Conservation (phyloP, 2,113 vertebrate species). For the Megaptera novaeangliae region DNA sequence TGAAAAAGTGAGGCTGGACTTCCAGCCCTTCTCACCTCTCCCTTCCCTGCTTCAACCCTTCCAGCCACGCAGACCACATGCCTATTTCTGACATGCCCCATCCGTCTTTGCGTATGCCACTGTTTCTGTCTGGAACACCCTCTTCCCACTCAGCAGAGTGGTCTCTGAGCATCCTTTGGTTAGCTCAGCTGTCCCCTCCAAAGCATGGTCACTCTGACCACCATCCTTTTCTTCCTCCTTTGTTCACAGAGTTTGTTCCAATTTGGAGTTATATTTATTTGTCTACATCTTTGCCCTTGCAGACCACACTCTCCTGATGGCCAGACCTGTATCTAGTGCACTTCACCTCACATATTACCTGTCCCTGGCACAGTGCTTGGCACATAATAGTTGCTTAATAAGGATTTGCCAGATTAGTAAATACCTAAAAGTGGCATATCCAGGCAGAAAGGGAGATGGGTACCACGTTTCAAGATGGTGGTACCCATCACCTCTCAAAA, state of each 20-base stretch:
- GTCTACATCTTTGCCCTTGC: background rate
- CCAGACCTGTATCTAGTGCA: accelerated
- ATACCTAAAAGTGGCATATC: background rate
- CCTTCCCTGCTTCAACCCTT: background rate
- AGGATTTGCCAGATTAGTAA: background rate
- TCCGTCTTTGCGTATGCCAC: accelerated
- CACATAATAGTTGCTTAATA: background rate
- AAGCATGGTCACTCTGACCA: background rate
- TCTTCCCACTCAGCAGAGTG: background rate
- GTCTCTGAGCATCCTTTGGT: background rate
- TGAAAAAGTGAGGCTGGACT: background rate
- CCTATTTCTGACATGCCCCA: background rate
- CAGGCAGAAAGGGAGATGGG: background rate
- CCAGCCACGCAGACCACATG: accelerated
- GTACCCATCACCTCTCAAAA: background rate
- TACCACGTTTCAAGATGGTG: background rate
- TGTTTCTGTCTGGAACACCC: background rate
- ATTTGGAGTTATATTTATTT: background rate
- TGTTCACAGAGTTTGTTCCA: background rate
- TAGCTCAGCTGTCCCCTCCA: background rate
- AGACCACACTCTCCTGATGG: accelerated
- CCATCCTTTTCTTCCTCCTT: too few relatives aligned
- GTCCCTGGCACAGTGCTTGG: background rate
- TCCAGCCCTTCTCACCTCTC: accelerated
- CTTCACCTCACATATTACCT: accelerated